These are phyloP conservation scores for Porites rus DNA, from an alignment of 92 coral and sea anemone genomes.

Conservation along the genomic window DNA sequence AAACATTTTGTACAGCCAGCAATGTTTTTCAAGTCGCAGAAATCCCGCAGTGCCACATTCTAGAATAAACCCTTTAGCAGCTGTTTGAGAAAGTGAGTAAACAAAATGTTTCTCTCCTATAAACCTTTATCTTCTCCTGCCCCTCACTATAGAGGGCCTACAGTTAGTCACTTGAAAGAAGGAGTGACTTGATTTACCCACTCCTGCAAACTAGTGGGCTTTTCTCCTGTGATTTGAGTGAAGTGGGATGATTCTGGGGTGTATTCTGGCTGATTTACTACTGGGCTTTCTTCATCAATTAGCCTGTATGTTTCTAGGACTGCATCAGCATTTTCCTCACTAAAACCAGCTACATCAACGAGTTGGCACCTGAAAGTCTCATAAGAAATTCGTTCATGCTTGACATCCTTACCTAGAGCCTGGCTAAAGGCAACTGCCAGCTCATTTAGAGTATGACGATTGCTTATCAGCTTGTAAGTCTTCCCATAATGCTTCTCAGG, in stretches of 20 bases:
- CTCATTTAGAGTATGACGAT: slow-evolving; percentile 66
- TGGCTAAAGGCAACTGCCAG: slow-evolving; percentile 51
- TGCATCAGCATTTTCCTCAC: slow-evolving; percentile 63
- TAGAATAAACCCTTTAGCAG: too few species aligned
- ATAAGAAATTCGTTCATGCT: slow-evolving; percentile 58
- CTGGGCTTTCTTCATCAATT: slow-evolving; percentile 44
- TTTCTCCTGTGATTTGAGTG: slow-evolving; percentile 58
- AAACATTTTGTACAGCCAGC: too few species aligned
- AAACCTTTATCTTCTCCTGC: background rate
- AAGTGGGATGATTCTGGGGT: slow-evolving; percentile 45
- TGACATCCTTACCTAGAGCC: slow-evolving; percentile 55
- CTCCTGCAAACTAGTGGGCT: slow-evolving; percentile 54
- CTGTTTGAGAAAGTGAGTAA: too few species aligned
- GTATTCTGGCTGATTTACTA: background rate
- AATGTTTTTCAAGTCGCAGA: too few species aligned
- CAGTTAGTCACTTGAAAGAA: slow-evolving; percentile 22
- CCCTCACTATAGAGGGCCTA: background rate
- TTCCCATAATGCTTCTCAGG: slow-evolving; percentile 80
- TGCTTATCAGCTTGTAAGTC: slow-evolving; percentile 70
- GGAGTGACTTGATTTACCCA: slow-evolving; percentile 56
- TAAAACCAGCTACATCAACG: slow-evolving; percentile 44
- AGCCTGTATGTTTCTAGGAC: slow-evolving; percentile 55
- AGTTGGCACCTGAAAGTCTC: slow-evolving; percentile 53
- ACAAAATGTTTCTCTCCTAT: too few species aligned
- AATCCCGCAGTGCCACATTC: too few species aligned